Conservation (phyloP, 1,140 invertebrate genomes). For the Atta texana region DNA sequence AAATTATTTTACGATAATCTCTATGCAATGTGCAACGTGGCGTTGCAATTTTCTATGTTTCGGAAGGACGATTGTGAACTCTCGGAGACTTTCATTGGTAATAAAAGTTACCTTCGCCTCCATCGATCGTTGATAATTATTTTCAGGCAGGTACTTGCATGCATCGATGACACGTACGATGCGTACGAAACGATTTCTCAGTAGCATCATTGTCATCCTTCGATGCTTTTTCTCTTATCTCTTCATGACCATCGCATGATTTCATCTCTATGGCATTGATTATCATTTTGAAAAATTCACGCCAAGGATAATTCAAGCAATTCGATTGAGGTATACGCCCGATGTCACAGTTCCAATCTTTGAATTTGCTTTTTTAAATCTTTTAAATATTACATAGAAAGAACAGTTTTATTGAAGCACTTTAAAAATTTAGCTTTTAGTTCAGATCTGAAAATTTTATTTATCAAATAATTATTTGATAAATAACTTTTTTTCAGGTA, state of each 20-base stretch:
- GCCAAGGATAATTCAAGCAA: constrained; percentile 39
- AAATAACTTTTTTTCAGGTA: no score
- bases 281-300: constrained; percentile 22
- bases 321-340: background rate
- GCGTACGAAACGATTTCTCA: constrained; percentile 48
- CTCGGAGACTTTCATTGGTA: background rate
- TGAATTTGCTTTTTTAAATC: background rate
- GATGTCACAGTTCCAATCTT: background rate
- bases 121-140: constrained; percentile 53
- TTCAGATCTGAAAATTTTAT: no score
- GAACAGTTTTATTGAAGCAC: no score
- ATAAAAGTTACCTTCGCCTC: constrained; percentile 47
- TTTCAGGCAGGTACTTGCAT: constrained; percentile 34
- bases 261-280: constrained; percentile 47
- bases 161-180: background rate
- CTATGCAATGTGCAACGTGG: background rate
- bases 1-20: constrained; percentile 7
- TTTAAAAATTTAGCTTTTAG: no score
- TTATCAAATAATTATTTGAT: no score
- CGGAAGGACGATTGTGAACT: constrained; percentile 29
- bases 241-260: constrained; percentile 35
- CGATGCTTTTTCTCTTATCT: constrained; percentile 32
- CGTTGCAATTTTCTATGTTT: constrained; percentile 6
- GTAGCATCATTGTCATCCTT: constrained; percentile 45
- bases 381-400: background rate